phyloP scores from a whole-genome alignment of 2,113 vertebrate species.

The Otus sunia region DNA sequence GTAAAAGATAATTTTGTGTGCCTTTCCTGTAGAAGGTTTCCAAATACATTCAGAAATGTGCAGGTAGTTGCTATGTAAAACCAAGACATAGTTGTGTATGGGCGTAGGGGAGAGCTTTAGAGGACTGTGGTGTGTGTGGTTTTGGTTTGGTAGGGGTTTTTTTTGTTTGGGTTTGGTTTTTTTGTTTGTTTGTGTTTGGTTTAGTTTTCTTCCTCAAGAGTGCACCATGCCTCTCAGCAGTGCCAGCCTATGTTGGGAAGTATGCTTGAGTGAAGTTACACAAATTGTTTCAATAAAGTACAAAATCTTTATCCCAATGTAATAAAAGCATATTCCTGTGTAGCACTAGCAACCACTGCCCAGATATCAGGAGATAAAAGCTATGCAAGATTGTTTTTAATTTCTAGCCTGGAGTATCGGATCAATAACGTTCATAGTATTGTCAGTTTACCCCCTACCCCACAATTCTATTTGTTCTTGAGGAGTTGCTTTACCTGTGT shows the following conservation, averaged over 20 bases:
- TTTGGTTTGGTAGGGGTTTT: not conserved
- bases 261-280: not conserved
- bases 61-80: not conserved
- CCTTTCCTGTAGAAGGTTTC: not conserved
- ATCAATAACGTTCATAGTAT: not conserved
- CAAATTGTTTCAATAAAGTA: not conserved
- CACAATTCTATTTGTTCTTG: not conserved
- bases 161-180: not conserved
- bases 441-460: not conserved
- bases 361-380: not conserved
- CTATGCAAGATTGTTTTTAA: not conserved
- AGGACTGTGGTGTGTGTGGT: not conserved
- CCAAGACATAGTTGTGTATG: fast-evolving
- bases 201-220: not conserved
- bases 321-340: not conserved
- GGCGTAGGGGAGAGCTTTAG: not conserved
- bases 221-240: not conserved
- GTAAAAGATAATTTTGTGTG: not conserved
- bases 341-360: not conserved
- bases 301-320: not conserved
- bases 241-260: not conserved
- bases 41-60: not conserved
- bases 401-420: not conserved
- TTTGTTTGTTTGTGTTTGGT: not conserved
- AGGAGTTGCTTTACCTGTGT: not conserved